phyloP scores from a whole-genome alignment of 1,140 invertebrate genomes.

The Phymastichus coffea region DNA sequence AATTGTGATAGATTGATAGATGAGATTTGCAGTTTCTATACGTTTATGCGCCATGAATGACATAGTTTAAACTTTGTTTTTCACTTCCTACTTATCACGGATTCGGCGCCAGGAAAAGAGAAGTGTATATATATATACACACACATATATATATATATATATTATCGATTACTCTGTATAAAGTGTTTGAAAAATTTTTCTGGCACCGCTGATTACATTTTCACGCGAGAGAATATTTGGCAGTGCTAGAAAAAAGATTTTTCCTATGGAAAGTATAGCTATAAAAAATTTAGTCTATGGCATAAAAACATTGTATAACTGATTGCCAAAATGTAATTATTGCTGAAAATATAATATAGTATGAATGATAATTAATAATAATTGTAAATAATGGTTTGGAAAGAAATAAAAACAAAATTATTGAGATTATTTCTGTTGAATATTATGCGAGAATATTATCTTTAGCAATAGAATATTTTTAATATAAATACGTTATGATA shows the following conservation, averaged over 20 bases:
- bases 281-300: slow-evolving; percentile 8
- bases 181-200: slow-evolving; percentile 19
- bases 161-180: too few relatives aligned
- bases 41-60: slow-evolving; percentile 12
- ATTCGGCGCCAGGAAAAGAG: background rate
- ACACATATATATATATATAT: too few relatives aligned
- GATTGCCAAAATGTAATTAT: slow-evolving; percentile 15
- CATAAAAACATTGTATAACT: slow-evolving; percentile 13
- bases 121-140: too few relatives aligned
- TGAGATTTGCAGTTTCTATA: slow-evolving; percentile 16
- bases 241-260: slow-evolving; percentile 24
- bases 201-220: slow-evolving; percentile 19
- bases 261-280: slow-evolving; percentile 25
- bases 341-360: background rate
- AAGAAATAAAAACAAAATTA: slow-evolving; percentile 19
- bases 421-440: slow-evolving; percentile 16
- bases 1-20: slow-evolving; percentile 27
- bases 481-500: background rate
- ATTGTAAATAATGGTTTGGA: slow-evolving; percentile 9
- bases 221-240: slow-evolving; percentile 11
- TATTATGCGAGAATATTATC: background rate
- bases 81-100: slow-evolving; percentile 1
- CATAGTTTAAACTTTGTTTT: background rate
- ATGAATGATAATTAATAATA: too few relatives aligned
- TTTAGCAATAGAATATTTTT: slow-evolving; percentile 3